These are phyloP conservation scores for Leucophenga montana DNA, from an alignment of 2,888 invertebrate genomes.

Conservation along the genomic window DNA sequence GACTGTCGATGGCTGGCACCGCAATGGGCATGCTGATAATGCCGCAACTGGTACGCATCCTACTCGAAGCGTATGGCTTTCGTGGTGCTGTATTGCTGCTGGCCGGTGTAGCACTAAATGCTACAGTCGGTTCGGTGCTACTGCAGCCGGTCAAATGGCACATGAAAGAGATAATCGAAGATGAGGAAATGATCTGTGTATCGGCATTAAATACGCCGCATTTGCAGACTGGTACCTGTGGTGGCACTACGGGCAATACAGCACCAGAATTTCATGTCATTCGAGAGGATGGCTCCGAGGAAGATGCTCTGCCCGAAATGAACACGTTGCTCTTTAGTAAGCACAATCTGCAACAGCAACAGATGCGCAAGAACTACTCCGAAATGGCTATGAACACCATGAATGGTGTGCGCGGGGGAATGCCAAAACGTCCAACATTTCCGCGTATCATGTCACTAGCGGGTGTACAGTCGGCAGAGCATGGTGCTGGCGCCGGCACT, in stretches of 20 bases:
- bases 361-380: constrained; percentile 72
- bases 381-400: constrained; percentile 72
- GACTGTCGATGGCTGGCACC: constrained; percentile 85
- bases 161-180: constrained; percentile 74
- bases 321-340: constrained; percentile 71
- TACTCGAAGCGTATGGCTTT: constrained; percentile 79
- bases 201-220: constrained; percentile 56
- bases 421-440: constrained; percentile 72
- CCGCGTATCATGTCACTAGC: constrained; percentile 73
- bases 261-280: constrained; percentile 79
- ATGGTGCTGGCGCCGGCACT: constrained; percentile 60
- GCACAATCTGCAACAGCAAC: constrained; percentile 57
- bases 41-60: constrained; percentile 82
- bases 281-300: constrained; percentile 78
- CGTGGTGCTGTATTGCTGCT: constrained; percentile 81
- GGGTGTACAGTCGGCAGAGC: constrained; percentile 65
- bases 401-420: constrained; percentile 65
- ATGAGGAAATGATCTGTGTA: constrained; percentile 70
- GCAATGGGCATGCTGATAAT: constrained; percentile 86
- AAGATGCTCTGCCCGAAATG: constrained; percentile 73
- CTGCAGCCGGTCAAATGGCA: constrained; percentile 84
- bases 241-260: background rate
- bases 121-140: constrained; percentile 79
- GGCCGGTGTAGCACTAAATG: constrained; percentile 80
- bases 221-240: constrained; percentile 39